These are phyloP conservation scores for Philopotamus ludificatus DNA, from an alignment of 1,140 invertebrate species.

Conservation along the genomic window DNA sequence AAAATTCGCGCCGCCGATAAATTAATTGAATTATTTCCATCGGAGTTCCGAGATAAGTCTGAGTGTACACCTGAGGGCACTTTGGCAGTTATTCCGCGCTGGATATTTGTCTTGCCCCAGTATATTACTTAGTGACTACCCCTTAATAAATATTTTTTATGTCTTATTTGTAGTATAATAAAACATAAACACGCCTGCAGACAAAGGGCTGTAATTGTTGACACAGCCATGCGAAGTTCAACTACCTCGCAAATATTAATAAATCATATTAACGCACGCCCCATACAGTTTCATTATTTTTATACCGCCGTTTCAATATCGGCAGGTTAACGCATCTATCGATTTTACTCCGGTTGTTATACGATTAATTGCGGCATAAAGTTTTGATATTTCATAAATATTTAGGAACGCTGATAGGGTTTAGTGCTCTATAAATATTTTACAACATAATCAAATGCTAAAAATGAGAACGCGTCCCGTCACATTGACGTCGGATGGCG, in stretches of 20 bases:
- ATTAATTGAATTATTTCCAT: too few species aligned
- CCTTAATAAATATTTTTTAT: conserved; percentile 42
- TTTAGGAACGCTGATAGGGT: background rate
- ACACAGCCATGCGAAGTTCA: conserved; percentile 28
- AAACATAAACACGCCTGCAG: conserved; percentile 38
- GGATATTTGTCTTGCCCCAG: conserved; percentile 36
- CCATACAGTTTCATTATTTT: too few species aligned
- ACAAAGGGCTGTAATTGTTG: conserved; percentile 41
- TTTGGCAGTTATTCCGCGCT: conserved; percentile 14
- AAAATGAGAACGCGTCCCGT: conserved; percentile 19
- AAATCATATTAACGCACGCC: too few species aligned
- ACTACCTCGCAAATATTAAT: conserved; percentile 20
- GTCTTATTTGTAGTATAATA: conserved; percentile 41
- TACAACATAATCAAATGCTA: conserved; percentile 28
- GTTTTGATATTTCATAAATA: background rate
- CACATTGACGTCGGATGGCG: conserved; percentile 10
- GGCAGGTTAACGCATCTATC: too few species aligned
- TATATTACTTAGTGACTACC: conserved; percentile 41
- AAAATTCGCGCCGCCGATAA: too few species aligned
- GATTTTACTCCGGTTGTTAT: too few species aligned
- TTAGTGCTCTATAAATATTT: conserved; percentile 25
- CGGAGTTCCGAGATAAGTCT: background rate
- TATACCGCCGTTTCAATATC: too few species aligned
- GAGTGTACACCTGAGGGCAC: conserved; percentile 15
- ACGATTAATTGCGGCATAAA: too few species aligned